Percentiles rank a stretch among this genome's conserved stretches.
Evolutionary conservation across 1,140 invertebrate genomes (phyloP).

Genomic region (Eupristina koningsbergeri): DNA sequence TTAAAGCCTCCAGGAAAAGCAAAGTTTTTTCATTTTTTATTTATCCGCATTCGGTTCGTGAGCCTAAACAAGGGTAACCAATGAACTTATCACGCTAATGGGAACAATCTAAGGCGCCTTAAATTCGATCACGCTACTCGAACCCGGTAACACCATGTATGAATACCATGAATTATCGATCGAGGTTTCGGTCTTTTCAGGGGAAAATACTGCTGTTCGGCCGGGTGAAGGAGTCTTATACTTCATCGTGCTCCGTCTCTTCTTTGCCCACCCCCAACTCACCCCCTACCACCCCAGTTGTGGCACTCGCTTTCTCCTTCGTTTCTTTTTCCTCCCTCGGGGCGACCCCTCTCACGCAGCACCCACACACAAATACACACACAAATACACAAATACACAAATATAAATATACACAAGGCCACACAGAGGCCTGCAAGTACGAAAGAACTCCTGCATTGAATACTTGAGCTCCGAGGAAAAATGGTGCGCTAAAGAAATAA

Average conservation of each 20-base stretch:
- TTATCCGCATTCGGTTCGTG: background rate
- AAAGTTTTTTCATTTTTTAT: too few relatives aligned
- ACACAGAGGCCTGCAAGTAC: background rate
- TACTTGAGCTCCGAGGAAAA: background rate
- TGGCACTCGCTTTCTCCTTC: background rate
- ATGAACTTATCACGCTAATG: background rate
- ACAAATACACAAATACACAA: too few relatives aligned
- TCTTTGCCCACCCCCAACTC: background rate
- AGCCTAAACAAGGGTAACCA: background rate
- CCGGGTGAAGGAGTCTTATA: slow-evolving; percentile 1
- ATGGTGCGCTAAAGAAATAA: background rate
- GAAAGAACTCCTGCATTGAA: background rate
- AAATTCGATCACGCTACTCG: slow-evolving; percentile 32
- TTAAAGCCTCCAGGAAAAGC: too few relatives aligned
- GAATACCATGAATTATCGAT: slow-evolving; percentile 46
- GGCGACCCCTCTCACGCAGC: background rate
- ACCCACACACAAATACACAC: too few relatives aligned
- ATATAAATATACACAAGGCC: too few relatives aligned
- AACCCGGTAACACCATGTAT: background rate
- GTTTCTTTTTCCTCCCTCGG: background rate
- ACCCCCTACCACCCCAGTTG: too few relatives aligned
- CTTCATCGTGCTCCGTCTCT: slow-evolving; percentile 11
- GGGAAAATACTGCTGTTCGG: slow-evolving; percentile 14
- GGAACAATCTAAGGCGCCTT: background rate
- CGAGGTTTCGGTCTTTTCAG: slow-evolving; percentile 35